Conservation (phyloP, 2,888 invertebrate species). For the Cosmia pyralina region DNA sequence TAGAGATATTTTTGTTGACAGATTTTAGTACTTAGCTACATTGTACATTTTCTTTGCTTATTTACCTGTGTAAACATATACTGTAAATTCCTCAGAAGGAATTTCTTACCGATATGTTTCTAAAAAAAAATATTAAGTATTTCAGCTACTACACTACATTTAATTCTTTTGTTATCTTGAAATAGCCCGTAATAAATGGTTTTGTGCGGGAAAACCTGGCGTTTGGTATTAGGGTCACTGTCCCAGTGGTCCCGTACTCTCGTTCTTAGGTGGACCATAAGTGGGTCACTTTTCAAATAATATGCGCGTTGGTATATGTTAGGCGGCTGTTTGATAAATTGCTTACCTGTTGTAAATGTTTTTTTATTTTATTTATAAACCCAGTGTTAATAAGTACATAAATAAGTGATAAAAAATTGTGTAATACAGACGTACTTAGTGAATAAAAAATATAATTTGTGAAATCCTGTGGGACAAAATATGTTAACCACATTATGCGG, state of each 20-base stretch:
- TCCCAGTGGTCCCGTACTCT: constrained; percentile 27
- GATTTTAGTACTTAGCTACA: not conserved
- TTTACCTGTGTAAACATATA: not conserved
- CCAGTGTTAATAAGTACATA: no score
- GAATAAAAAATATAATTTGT: not conserved
- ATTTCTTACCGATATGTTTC: not conserved
- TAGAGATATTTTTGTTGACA: not conserved
- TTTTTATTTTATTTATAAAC: not conserved
- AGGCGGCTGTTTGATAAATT: not conserved
- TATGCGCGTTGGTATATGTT: constrained; percentile 5
- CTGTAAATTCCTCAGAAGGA: not conserved
- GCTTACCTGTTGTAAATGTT: not conserved
- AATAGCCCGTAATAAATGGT: constrained; percentile 14
- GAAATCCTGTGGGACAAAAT: not conserved
- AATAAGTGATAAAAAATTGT: not conserved
- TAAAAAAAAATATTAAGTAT: no score
- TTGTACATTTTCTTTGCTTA: not conserved
- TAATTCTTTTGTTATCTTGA: not conserved
- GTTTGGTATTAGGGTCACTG: constrained; percentile 28
- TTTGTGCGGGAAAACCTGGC: constrained; percentile 4
- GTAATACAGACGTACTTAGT: no score
- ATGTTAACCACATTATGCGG: not conserved
- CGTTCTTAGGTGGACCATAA: constrained; percentile 16
- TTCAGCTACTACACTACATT: not conserved
- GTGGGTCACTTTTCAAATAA: constrained; percentile 35